A percentile compares a stretch with the other conserved stretches of the same genome.
These are phyloP conservation scores for Druon quercuslanigerum DNA, from an alignment of 1,140 invertebrate species.

Conservation along the genomic window DNA sequence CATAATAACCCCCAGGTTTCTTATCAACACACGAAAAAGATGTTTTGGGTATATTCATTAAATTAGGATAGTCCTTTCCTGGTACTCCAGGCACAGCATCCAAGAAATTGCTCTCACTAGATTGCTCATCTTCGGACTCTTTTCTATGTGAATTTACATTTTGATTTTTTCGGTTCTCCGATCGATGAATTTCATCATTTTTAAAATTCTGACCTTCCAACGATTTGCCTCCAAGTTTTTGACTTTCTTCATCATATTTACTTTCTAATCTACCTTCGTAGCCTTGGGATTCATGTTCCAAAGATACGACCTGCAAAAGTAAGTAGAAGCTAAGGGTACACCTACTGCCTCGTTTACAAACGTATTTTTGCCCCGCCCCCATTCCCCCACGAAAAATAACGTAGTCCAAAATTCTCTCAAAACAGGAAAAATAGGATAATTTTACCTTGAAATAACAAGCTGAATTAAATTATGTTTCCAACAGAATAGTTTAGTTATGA, in stretches of 20 bases:
- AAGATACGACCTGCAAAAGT: too few relatives aligned
- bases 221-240: neutral
- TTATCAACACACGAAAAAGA: slow-evolving; percentile 79
- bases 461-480: neutral
- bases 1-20: slow-evolving; percentile 79
- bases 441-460: neutral
- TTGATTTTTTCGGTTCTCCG: neutral
- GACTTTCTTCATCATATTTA: slow-evolving; percentile 32
- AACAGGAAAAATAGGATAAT: too few relatives aligned
- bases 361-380: too few relatives aligned
- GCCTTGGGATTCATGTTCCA: too few relatives aligned
- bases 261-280: slow-evolving; percentile 21
- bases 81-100: slow-evolving; percentile 76
- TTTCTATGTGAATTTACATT: slow-evolving; percentile 35
- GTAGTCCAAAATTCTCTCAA: too few relatives aligned
- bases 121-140: slow-evolving; percentile 39
- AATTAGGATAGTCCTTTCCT: slow-evolving; percentile 76
- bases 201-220: neutral
- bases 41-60: slow-evolving; percentile 76
- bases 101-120: slow-evolving; percentile 42
- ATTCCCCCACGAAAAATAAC: too few relatives aligned
- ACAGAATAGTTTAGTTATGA: too few relatives aligned
- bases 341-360: too few relatives aligned
- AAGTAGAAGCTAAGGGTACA: too few relatives aligned
- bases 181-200: slow-evolving; percentile 10